Conservation (phyloP, 2,113 vertebrate genomes). For the Pterocles burchelli region DNA sequence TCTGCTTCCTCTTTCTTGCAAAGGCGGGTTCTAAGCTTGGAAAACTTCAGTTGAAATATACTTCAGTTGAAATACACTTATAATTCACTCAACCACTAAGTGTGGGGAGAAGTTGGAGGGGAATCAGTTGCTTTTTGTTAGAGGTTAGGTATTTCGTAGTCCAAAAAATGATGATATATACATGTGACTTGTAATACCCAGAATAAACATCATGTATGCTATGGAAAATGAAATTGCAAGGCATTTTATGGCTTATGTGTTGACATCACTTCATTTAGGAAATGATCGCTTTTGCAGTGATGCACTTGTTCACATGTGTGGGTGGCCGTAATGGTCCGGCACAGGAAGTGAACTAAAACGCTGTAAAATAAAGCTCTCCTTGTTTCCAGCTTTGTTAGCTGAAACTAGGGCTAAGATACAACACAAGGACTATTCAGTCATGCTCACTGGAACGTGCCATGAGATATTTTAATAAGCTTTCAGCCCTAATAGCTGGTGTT, state of each 20-base stretch:
- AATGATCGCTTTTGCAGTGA: background rate
- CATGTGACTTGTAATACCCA: background rate
- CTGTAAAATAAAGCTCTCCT: conserved; percentile 15
- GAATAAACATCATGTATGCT: background rate
- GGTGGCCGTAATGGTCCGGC: background rate
- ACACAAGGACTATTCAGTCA: background rate
- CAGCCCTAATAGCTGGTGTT: background rate
- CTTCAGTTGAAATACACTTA: too few species aligned
- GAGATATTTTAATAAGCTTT: background rate
- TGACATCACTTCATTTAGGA: background rate
- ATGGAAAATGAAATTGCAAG: background rate
- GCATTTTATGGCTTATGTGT: background rate
- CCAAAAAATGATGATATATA: background rate
- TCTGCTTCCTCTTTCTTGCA: background rate
- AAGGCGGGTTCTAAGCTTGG: background rate
- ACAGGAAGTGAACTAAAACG: background rate
- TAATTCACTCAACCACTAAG: too few species aligned
- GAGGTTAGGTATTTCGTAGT: background rate
- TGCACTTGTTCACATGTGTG: background rate
- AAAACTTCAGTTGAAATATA: background rate
- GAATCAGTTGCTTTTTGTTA: background rate
- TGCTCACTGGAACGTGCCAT: background rate
- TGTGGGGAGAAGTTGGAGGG: background rate
- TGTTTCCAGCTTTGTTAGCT: background rate
- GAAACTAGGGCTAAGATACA: background rate